Evolutionary conservation across 2,888 invertebrate genomes (phyloP), one percentile per base, ranked within the genome.

Genomic region (Cryptocephalus moraei): DNA sequence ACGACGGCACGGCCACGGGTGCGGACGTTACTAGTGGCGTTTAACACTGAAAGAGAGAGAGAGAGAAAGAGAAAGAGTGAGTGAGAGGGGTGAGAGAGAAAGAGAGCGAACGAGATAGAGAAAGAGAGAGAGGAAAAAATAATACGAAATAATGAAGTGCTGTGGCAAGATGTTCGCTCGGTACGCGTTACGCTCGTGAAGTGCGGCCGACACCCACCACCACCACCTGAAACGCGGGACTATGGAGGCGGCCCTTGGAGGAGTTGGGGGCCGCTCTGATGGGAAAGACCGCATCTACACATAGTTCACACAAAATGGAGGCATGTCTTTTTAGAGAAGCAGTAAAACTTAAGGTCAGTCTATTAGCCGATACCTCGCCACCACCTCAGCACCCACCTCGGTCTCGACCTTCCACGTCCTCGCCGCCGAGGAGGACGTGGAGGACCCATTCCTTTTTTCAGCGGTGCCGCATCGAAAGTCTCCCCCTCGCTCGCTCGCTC

Each of bases 281-380:
- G 51, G 41, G 45, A 51, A 49, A 51, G 51, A 44, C 47, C 46
- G 53, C 50, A 48, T 51, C 56, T 54, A 48, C 53, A 54, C 52
- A 58, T 56, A 62, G 61, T 2, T 55, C 52, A 48, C 56, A 58
- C 60, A 61, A 61, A 57, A 61, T 62, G 62, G 61, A 61, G 60
- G 61, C 60, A 61, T 61, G 62, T 56, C 59, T 56, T 55, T 65
- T 63, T 66, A 64, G 62, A 64, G 61, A 62, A 64, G 62, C 67
- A 62, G 63, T 65, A 63, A 68, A 58, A 63, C 66, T 65, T 61
- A 66, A 68, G 69, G 69, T 69, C 64, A 65, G 67, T 64, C 38
- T 13, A 22, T 22, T 22, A 22, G 22, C 22, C 22, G 22, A 22
- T 22, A 22, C 22, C 22, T 22, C 6, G 22, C 22, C 22, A 22